Conservation (phyloP, 2,888 invertebrate species). For the Ochropleura leucogaster region DNA sequence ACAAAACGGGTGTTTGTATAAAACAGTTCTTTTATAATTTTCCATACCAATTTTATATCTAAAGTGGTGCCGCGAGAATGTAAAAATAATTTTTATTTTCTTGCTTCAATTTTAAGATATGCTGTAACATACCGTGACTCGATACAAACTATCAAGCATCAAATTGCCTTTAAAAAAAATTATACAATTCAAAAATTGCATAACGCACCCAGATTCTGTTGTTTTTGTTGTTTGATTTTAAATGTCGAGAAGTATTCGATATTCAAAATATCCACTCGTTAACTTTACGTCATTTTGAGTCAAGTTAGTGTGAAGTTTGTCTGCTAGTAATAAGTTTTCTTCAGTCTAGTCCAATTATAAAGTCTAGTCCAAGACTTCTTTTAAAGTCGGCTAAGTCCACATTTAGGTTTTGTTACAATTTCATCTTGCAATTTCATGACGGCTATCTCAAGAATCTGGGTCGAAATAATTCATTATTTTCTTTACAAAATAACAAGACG, state of each 20-base stretch:
- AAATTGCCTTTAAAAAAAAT: conserved; percentile 57
- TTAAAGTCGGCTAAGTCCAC: conserved; percentile 41
- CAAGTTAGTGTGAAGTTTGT: conserved; percentile 39
- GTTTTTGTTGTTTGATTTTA: conserved; percentile 7
- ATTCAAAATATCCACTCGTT: conserved; percentile 40
- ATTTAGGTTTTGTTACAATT: conserved; percentile 14
- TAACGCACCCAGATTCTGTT: conserved; percentile 57
- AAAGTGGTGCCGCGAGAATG: conserved; percentile 86
- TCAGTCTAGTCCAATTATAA: conserved; percentile 25
- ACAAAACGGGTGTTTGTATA: conserved; percentile 91
- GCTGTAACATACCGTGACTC: conserved; percentile 78
- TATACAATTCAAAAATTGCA: conserved; percentile 45
- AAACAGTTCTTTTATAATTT: conserved; percentile 88
- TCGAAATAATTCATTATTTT: conserved; percentile 19
- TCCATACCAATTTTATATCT: conserved; percentile 86
- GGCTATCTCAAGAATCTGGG: conserved; percentile 56
- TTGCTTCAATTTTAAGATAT: conserved; percentile 79
- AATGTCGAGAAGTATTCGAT: conserved; percentile 36
- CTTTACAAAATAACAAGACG: conserved; percentile 26
- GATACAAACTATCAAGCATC: conserved; percentile 61
- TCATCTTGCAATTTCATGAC: conserved; percentile 16
- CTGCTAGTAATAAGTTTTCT: conserved; percentile 18
- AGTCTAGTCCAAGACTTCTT: conserved; percentile 27
- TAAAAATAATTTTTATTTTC: conserved; percentile 84
- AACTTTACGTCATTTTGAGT: conserved; percentile 37